phyloP scores from a whole-genome alignment of 2,888 invertebrate genomes.

The Parnassius apollo region DNA sequence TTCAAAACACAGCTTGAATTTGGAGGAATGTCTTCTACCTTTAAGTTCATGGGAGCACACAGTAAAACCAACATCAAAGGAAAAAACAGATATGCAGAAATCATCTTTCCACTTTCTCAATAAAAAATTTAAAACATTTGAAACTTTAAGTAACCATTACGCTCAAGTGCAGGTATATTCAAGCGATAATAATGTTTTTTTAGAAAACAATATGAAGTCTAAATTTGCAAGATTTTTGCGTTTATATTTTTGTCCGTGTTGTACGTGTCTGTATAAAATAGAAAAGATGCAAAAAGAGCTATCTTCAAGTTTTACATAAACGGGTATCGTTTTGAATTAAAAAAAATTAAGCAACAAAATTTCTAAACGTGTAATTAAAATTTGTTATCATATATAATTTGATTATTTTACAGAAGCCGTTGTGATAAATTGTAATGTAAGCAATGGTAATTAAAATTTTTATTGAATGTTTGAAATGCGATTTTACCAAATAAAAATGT shows the following conservation, averaged over 20 bases:
- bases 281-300: conserved; percentile 57
- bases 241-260: conserved; percentile 72
- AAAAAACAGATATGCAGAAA: conserved; percentile 33
- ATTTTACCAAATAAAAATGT: no score
- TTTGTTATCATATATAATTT: background rate
- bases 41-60: conserved; percentile 80
- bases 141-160: conserved; percentile 32
- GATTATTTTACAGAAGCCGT: no score
- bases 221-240: conserved; percentile 66
- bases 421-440: no score
- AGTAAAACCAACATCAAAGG: conserved; percentile 38
- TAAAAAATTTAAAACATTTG: conserved; percentile 20
- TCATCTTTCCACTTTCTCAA: conserved; percentile 15
- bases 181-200: conserved; percentile 43
- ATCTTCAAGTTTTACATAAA: conserved; percentile 38
- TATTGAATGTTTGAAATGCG: no score
- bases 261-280: conserved; percentile 65
- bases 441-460: no score
- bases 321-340: conserved; percentile 17
- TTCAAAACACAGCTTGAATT: conserved; percentile 58
- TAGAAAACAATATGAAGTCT: conserved; percentile 50
- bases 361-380: no score
- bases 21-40: conserved; percentile 78
- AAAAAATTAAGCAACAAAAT: background rate
- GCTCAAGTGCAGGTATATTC: conserved; percentile 34